Percentiles rank a stretch among this genome's conserved stretches.
Conservation (phyloP, 2,113 vertebrate species). For the Hystrix cristata region DNA sequence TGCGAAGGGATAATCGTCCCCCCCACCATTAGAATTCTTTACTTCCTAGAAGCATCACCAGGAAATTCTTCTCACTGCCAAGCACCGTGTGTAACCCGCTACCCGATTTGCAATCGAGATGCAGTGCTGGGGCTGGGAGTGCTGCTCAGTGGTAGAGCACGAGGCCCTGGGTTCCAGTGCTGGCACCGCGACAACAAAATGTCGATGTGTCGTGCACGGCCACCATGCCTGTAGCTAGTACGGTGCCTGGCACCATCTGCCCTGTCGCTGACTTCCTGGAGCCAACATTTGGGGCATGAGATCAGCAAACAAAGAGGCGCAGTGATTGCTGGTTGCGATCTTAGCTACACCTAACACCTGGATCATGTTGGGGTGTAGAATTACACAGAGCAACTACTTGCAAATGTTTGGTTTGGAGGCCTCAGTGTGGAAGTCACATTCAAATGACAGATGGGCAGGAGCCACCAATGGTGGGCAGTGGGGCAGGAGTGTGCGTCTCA, state of each 20-base stretch:
- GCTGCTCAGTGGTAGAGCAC: neutral
- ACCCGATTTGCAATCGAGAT: neutral
- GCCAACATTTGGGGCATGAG: neutral
- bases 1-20: neutral
- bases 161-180: neutral
- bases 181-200: neutral
- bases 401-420: neutral
- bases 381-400: fast-evolving
- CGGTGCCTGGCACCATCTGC: neutral
- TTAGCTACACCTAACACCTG: neutral
- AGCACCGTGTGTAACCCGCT: fast-evolving
- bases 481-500: neutral
- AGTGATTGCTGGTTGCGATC: fast-evolving
- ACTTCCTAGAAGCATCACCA: neutral
- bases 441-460: neutral
- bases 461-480: neutral
- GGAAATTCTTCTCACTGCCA: neutral
- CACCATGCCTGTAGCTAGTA: neutral
- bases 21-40: neutral
- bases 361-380: fast-evolving
- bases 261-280: fast-evolving
- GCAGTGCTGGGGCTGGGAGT: neutral
- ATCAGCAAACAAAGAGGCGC: fast-evolving
- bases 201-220: too few relatives aligned
- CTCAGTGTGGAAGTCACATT: fast-evolving